phyloP scores from a whole-genome alignment of 2,113 vertebrate species.

The Pterocles burchelli region DNA sequence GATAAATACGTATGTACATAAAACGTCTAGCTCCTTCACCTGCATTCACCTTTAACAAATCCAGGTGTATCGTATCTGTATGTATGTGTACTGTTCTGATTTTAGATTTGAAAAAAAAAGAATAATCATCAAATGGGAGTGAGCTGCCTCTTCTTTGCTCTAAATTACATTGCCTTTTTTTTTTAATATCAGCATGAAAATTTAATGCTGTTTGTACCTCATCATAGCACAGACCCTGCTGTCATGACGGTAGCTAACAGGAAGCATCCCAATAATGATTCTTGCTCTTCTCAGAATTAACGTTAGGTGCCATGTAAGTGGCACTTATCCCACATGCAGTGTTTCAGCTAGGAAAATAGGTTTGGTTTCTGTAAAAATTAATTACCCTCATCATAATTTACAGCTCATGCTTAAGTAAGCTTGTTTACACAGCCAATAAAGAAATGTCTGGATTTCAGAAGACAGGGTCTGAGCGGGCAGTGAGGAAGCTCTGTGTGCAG shows the following conservation, averaged over 20 bases:
- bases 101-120: background rate
- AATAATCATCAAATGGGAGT: background rate
- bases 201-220: background rate
- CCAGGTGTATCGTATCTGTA: background rate
- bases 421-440: background rate
- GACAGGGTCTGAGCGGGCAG: rapidly evolving
- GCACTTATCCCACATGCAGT: background rate
- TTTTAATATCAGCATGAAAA: background rate
- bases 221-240: background rate
- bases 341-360: background rate
- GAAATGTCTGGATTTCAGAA: background rate
- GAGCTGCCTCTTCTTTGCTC: background rate
- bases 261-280: background rate
- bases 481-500: rapidly evolving
- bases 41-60: background rate
- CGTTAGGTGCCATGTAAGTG: background rate
- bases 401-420: background rate
- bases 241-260: too few species aligned
- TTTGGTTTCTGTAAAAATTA: background rate
- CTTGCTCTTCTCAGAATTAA: background rate
- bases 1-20: background rate
- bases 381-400: background rate
- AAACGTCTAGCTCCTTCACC: background rate
- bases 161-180: background rate
- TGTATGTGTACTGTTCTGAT: background rate